Evolutionary conservation across 2,113 vertebrate species (phyloP), one percentile per base, ranked within the genome.

Genomic region (Rousettus leschenaultii): DNA sequence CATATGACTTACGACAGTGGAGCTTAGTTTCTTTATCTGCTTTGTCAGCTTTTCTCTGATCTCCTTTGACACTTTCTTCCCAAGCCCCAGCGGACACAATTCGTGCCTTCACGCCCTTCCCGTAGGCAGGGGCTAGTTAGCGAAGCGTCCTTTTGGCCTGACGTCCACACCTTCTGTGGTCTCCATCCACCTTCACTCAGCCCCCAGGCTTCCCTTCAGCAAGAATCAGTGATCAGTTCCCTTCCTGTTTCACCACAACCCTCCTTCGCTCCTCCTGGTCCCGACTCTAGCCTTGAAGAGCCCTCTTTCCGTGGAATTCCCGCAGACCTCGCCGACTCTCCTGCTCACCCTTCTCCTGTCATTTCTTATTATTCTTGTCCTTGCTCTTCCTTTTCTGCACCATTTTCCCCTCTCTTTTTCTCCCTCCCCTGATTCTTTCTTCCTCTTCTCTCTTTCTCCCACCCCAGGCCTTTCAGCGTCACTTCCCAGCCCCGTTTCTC

Each of bases 271-370:
- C 14, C n/a, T 48, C 21, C 2, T 11, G 24, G 15, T 6, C 48
- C 11, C 0, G n/a, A 7, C 57, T 19, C 30, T 12, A 45, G 66
- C 73, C 57, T 16, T 30, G 7, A 28, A 84, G 55, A 82, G 22
- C 21, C 10, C 26, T 15, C 57, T 38, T 51, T 40, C 14, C 6
- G 0, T 0, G 6, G 33, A 13, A 6, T 28, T 28, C 19, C 4
- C 48, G 3, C 22, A 13, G 77, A 26, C 73, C 30, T n/a, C 66
- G 2, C 33, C 2, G 3, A 48, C 30, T 1, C 68, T 21, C 40
- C 78, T 26, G 35, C 35, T 30, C 3, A 2, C 21, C 13, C 48
- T 13, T 5, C 35, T n/a, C 55, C 16, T 24, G 4, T 24, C 6
- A 15, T 15, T 74, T 12, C 59, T 51, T 18, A 8, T 13, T 12